Evolutionary conservation across 35 echinoderm and acorn worm genomes (phyloP).

Genomic region (Antedon bifida): DNA sequence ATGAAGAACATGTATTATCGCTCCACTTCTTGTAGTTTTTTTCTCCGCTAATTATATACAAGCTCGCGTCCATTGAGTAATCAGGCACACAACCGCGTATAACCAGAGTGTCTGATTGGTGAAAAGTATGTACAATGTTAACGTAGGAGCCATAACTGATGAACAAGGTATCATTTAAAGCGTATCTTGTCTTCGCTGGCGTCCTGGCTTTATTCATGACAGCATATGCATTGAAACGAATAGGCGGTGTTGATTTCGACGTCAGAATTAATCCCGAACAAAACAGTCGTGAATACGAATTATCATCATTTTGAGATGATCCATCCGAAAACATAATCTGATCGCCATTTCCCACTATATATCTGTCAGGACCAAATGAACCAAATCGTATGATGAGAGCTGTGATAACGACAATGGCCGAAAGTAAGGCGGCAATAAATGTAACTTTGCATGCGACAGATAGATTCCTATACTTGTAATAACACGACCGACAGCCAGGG

Average conservation of each 20-base stretch:
- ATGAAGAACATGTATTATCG: neutral
- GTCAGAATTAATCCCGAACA: neutral
- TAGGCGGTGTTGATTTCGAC: neutral
- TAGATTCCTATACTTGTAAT: neutral
- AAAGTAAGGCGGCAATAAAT: neutral
- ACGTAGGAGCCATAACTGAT: neutral
- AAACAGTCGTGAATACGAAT: neutral
- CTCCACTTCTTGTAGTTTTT: neutral
- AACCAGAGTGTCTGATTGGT: neutral
- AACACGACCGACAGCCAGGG: neutral
- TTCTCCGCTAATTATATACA: neutral
- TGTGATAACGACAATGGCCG: neutral
- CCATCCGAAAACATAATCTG: neutral
- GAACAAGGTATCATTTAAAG: neutral
- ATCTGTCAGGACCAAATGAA: neutral
- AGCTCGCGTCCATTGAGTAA: neutral
- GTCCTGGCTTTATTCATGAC: neutral
- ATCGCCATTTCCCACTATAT: neutral
- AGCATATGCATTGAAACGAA: neutral
- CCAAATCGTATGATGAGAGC: neutral
- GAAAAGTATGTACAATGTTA: neutral
- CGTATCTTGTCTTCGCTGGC: neutral
- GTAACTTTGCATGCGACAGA: neutral
- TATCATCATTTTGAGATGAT: neutral
- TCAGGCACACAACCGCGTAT: neutral